Evolutionary conservation across 2,797 vertebrate genomes (phyloP).

Genomic region (Malacoctenus gilli): DNA sequence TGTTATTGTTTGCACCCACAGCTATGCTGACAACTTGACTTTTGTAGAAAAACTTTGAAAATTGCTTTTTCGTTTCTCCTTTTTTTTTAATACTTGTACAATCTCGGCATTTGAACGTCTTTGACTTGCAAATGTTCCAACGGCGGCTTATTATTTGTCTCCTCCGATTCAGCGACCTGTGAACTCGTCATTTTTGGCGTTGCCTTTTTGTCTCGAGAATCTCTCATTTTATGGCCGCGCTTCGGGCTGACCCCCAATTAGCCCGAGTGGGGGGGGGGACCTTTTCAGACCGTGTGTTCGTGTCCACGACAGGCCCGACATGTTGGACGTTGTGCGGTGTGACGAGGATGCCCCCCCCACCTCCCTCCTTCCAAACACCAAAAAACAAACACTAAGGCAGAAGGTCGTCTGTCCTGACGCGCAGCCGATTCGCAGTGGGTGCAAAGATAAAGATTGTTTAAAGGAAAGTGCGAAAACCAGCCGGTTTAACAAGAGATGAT

Average conservation of each 20-base stretch:
- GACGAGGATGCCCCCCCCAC: too few relatives aligned
- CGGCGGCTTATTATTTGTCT: conserved; percentile 16
- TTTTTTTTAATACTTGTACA: neutral
- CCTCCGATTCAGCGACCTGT: conserved; percentile 3
- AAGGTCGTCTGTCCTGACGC: too few relatives aligned
- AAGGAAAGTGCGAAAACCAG: too few relatives aligned
- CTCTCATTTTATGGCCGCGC: neutral
- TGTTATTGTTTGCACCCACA: conserved; percentile 53
- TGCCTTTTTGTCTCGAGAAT: neutral
- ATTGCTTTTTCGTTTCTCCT: conserved; percentile 40
- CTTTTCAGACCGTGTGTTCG: too few relatives aligned
- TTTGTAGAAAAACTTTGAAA: conserved; percentile 62
- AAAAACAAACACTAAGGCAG: too few relatives aligned
- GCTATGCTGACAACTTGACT: conserved; percentile 55
- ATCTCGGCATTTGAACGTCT: conserved; percentile 20
- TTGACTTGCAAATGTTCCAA: conserved; percentile 27
- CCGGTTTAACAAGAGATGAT: too few relatives aligned
- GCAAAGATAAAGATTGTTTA: too few relatives aligned
- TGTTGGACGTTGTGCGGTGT: too few relatives aligned
- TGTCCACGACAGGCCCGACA: too few relatives aligned
- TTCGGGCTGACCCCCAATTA: neutral
- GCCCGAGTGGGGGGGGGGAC: too few relatives aligned
- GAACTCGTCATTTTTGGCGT: neutral
- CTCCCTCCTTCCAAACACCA: too few relatives aligned
- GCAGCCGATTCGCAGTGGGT: too few relatives aligned